These are phyloP conservation scores for Pinna nobilis DNA, from an alignment of 1,140 invertebrate species.

Conservation along the genomic window DNA sequence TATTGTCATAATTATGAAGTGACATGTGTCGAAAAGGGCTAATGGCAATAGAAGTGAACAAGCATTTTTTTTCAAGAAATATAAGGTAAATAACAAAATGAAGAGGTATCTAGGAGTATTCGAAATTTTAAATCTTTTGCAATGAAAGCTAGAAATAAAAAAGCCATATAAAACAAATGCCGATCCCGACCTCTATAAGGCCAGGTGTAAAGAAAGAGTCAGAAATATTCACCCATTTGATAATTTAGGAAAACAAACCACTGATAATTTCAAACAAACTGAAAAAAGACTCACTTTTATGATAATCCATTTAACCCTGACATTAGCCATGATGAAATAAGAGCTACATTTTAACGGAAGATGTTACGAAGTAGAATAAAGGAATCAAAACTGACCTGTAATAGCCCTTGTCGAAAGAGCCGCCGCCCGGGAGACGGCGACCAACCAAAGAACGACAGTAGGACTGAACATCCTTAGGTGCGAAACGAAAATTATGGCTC, in stretches of 20 bases:
- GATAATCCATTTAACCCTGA: not conserved
- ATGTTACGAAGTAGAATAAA: not conserved
- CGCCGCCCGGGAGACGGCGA: conserved; percentile 33
- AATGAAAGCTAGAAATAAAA: no score
- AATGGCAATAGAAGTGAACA: no score
- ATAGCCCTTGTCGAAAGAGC: conserved; percentile 27
- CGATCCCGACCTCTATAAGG: no score
- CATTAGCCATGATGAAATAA: not conserved
- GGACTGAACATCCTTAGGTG: conserved; percentile 28
- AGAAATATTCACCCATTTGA: not conserved
- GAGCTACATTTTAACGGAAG: not conserved
- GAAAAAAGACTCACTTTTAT: not conserved
- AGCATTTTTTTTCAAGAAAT: no score
- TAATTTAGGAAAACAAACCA: not conserved
- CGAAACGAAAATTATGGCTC: conserved; percentile 29
- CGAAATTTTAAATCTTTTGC: no score
- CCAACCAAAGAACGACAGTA: conserved; percentile 38
- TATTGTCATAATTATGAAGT: no score
- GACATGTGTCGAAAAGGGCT: no score
- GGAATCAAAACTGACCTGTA: conserved; percentile 28
- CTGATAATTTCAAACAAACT: not conserved
- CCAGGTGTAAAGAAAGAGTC: no score
- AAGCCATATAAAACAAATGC: no score
- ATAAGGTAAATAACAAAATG: no score
- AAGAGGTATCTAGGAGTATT: no score